These are phyloP conservation scores for Vulpes ferrilata DNA, from an alignment of 2,113 vertebrate genomes.

Conservation along the genomic window DNA sequence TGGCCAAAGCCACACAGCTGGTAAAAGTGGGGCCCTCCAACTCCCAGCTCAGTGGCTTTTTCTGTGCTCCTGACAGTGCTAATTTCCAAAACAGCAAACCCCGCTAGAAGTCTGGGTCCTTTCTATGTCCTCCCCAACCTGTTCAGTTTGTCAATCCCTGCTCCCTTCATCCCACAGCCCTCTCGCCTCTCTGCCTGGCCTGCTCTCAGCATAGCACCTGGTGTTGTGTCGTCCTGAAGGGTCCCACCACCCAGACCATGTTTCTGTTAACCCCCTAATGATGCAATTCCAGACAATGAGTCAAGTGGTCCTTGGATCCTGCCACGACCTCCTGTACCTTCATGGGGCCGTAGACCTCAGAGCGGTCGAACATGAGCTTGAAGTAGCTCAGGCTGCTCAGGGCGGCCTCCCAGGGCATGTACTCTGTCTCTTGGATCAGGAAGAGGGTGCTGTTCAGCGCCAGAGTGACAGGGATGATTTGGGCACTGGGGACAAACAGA, in stretches of 20 bases:
- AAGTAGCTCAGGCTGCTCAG: conserved; percentile 91
- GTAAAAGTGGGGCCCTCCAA: accelerated
- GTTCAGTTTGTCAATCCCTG: not conserved
- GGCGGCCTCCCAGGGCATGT: conserved; percentile 94
- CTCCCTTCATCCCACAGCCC: not conserved
- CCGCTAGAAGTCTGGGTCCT: too few relatives aligned
- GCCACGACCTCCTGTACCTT: conserved; percentile 85
- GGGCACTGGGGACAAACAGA: conserved; percentile 87
- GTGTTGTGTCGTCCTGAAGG: accelerated
- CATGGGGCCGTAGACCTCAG: conserved; percentile 91
- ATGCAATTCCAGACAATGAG: not conserved
- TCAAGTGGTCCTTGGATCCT: accelerated
- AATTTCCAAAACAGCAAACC: not conserved
- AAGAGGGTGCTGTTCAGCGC: conserved; percentile 93
- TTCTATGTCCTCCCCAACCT: too few relatives aligned
- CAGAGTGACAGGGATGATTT: conserved; percentile 83
- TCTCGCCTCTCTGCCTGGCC: not conserved
- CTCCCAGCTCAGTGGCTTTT: too few relatives aligned
- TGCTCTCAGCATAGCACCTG: not conserved
- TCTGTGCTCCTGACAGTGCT: not conserved
- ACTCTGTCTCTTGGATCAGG: conserved; percentile 87
- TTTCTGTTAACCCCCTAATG: not conserved
- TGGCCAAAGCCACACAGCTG: not conserved
- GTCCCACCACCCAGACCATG: not conserved
- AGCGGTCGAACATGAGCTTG: conserved; percentile 95